Percentiles rank a stretch among this genome's conserved stretches.
Evolutionary conservation across 1,140 invertebrate genomes (phyloP).

Genomic region (Physella acuta): DNA sequence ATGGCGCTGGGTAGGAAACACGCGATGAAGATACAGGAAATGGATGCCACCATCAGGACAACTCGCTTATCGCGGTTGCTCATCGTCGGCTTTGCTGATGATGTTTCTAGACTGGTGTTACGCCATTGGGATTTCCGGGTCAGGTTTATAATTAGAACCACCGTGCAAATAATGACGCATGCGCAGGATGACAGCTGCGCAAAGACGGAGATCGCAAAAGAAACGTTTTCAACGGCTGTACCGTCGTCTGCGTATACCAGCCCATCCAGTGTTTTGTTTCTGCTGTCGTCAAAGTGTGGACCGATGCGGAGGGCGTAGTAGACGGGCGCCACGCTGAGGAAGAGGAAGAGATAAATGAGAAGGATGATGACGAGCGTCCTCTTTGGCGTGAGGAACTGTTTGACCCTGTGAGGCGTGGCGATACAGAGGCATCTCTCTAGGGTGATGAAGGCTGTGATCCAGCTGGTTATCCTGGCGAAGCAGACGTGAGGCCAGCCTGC

Average conservation of each 20-base stretch:
- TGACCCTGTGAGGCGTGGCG: constrained; percentile 1
- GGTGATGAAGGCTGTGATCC: constrained; percentile 1
- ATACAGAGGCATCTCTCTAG: constrained; percentile 4
- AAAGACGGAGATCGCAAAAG: neutral
- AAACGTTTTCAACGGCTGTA: neutral
- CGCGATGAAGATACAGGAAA: constrained; percentile 8
- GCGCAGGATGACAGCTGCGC: constrained; percentile 1
- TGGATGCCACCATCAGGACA: neutral
- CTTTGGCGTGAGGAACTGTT: neutral
- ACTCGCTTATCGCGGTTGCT: neutral
- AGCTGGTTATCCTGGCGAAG: constrained; percentile 1
- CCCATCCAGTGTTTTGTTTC: neutral
- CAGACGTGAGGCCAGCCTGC: constrained; percentile 10
- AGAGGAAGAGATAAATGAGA: neutral
- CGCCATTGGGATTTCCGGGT: neutral
- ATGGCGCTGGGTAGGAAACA: constrained; percentile 14
- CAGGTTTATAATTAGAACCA: neutral
- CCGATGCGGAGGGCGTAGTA: neutral
- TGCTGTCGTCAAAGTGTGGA: neutral
- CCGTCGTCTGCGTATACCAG: neutral
- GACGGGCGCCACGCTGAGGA: neutral
- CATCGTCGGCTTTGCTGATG: neutral
- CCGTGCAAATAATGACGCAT: constrained; percentile 1
- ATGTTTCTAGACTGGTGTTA: neutral
- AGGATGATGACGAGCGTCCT: neutral